Conservation (phyloP, 37 sponge, comb jelly and placozoan species). For the Halichondria panicea region DNA sequence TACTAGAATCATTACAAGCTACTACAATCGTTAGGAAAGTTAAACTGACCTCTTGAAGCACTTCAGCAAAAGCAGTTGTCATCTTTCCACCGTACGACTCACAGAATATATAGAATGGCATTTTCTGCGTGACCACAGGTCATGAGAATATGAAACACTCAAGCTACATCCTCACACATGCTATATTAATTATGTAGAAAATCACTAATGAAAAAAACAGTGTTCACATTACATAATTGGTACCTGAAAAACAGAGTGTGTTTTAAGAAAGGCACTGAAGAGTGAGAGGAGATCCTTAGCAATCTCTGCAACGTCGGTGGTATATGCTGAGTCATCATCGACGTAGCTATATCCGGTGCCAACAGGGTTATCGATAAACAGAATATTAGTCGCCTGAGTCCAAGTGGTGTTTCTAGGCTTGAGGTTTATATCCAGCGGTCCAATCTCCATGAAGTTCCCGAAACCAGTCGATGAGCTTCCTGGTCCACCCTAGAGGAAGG, state of each 20-base stretch:
- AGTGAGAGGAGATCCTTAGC: constrained; percentile 59
- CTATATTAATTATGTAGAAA: not conserved
- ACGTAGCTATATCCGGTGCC: constrained; percentile 92
- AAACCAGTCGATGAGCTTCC: constrained; percentile 89
- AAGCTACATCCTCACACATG: too few species aligned
- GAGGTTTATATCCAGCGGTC: constrained; percentile 71
- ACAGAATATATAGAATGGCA: constrained; percentile 86
- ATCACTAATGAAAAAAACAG: not conserved
- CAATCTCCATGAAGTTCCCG: constrained; percentile 89
- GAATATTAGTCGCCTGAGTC: constrained; percentile 73
- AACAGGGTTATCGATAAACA: constrained; percentile 93
- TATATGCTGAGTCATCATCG: constrained; percentile 35
- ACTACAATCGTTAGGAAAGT: not conserved
- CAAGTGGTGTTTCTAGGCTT: constrained; percentile 66
- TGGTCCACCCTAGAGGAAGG: constrained; percentile 68
- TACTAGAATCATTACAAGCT: too few species aligned
- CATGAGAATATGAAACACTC: too few species aligned
- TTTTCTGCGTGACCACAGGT: constrained; percentile 36
- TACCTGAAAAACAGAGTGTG: constrained; percentile 47
- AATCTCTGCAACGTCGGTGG: constrained; percentile 68
- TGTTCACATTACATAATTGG: not conserved
- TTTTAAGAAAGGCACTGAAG: constrained; percentile 48
- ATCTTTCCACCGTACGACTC: constrained; percentile 93
- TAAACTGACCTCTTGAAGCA: constrained; percentile 32
- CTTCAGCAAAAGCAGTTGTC: constrained; percentile 73